These are phyloP conservation scores for Cavia porcellus DNA, from an alignment of 2,113 vertebrate genomes.

Conservation along the genomic window DNA sequence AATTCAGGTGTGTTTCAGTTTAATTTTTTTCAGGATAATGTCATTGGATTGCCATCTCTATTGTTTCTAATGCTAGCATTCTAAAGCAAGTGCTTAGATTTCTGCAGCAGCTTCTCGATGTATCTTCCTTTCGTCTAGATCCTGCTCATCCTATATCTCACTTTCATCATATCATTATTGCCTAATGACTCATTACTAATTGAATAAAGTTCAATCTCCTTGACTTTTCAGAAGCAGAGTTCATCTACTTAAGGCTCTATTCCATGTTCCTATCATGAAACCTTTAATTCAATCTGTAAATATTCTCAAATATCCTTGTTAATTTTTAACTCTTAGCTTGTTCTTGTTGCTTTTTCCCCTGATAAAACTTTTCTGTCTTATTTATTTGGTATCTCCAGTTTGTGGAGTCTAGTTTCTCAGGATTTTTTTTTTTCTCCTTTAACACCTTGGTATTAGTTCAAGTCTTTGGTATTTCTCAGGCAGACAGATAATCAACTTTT, in stretches of 20 bases:
- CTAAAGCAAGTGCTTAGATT: slow-evolving; percentile 22
- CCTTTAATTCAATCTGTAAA: slow-evolving; percentile 30
- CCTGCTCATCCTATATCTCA: slow-evolving; percentile 32
- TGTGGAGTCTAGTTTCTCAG: not conserved
- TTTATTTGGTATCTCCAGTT: not conserved
- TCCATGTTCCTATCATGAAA: slow-evolving; percentile 2
- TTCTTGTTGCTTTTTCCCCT: not conserved
- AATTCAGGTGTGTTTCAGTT: not conserved
- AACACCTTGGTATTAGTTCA: not conserved
- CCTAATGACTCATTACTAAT: slow-evolving; percentile 74
- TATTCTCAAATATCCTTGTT: slow-evolving; percentile 27
- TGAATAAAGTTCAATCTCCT: slow-evolving; percentile 69
- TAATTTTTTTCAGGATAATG: not conserved
- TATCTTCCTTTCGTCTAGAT: slow-evolving; percentile 42
- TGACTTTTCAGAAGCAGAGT: slow-evolving; percentile 66
- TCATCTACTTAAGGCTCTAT: slow-evolving; percentile 30
- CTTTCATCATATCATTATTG: slow-evolving; percentile 66
- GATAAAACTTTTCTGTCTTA: not conserved
- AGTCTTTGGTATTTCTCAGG: not conserved
- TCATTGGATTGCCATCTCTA: not conserved
- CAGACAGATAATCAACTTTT: not conserved
- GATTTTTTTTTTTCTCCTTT: not conserved
- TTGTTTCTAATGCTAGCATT: not conserved
- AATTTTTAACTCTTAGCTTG: not conserved
- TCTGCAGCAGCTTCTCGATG: slow-evolving; percentile 34